Evolutionary conservation across 2,797 vertebrate genomes (phyloP), one percentile per base, ranked within the genome.

Genomic region (Coccyzus lansbergi): DNA sequence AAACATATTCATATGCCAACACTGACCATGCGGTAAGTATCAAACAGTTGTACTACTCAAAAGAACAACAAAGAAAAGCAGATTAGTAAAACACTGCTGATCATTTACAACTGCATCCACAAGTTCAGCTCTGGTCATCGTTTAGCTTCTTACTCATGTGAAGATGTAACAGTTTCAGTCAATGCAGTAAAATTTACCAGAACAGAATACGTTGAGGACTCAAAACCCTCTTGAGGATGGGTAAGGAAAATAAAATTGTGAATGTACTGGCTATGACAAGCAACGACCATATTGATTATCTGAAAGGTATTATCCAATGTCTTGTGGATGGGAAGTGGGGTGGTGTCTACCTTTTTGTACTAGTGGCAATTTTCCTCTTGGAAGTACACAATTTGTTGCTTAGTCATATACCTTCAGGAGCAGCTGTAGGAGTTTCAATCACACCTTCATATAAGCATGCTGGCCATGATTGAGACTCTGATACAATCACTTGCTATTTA

Each of bases 391-490:
- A 22, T 40, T 4, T 49, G 4, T 12, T 70, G 7, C 38, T 70
- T 31, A 46, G 7, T 38, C 0, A 0, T 25, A 6, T 15, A 46
- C 0, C 2, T 12, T 15, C 46, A 33, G 68, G 19, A 76, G 20
- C 31, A 76, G 21, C 28, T 62, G 2, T 4, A 31, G 46, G 33
- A 91, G 15, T 83, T 89, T 60, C 69, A 48, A 2, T 22, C 20
- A 36, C 36, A 44, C 49, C 44, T 68, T 80, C 7, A 18, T 12
- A 11, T 20, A 48, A 56, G 10, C 4, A 15, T 5, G 9, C 6
- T 48, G 49, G 31, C 25, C 16, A 12, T 1, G 2, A 49, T 29
- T 55, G 18, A 72, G 48, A 46, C 25, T 28, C 5, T 31, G 51
- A 84, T 92, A 69, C 6, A n/a, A 24, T 52, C 56, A 19, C 29